Evolutionary conservation across 2,888 invertebrate genomes (phyloP), one percentile per base, ranked within the genome.

Genomic region (Dilophus febrilis): DNA sequence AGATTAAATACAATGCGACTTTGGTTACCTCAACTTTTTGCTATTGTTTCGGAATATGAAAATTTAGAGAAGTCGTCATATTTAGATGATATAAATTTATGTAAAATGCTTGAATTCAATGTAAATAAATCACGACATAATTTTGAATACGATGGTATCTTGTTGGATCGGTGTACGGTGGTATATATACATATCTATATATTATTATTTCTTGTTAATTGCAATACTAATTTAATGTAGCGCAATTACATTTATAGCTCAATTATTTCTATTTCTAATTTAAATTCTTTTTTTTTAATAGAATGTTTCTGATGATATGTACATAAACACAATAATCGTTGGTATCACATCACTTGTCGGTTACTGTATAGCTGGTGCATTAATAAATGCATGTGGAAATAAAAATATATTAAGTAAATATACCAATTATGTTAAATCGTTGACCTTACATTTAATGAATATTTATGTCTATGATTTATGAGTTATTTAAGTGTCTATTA

Each of bases 11-110:
- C 86, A 0, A 64, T 88, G 30, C 76, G 86, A 13, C 67, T 88
- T 27, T 90, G 88, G 87, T 70, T 87, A 48, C 88, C 88, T 0
- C 85, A 87, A 54, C 65, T 90, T 14, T 86, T 87, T 47, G 74
- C 80, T 40, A 77, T 80, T 56, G 74, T 79, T 34, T 64, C 65
- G 16, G 62, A 64, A 35, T 69, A 59, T 47, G 63, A 66, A 42
- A 54, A 58, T 40, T 51, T 50, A 1, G 40, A 27, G 12, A 44
- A 46, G 3, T 41, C 46, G 18, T 41, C 33, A 1, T 10, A 31
- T 22, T 34, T 10, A 6, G 38, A 11, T n/a, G 45, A 50, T 2
- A 47, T 52, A n/a, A 52, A 52, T 42, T 49, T 62, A 38, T 62
- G 62, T 42, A 50, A 50, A 3, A 57, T 62, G 37, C 47, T 62